A percentile compares a stretch with the other conserved stretches of the same genome.
These are phyloP conservation scores for Meteorus cinctellus DNA, from an alignment of 2,888 invertebrate species.

Conservation along the genomic window DNA sequence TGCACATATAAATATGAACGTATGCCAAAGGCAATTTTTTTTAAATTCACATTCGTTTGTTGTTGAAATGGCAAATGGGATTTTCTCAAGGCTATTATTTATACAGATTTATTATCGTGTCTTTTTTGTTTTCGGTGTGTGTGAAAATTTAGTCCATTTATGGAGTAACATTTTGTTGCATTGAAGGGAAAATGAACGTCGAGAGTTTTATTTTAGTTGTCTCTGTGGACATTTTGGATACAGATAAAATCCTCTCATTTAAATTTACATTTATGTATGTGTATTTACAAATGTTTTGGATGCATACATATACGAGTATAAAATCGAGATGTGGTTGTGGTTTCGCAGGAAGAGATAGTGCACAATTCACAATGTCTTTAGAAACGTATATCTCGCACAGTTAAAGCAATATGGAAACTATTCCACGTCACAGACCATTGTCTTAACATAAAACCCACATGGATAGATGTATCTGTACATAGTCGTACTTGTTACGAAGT, in stretches of 20 bases:
- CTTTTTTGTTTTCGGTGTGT: slow-evolving; percentile 1
- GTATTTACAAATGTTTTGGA: background rate
- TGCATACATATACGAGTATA: background rate
- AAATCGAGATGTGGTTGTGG: background rate
- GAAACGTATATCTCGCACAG: slow-evolving; percentile 47
- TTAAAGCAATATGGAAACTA: slow-evolving; percentile 55
- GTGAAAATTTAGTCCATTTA: slow-evolving; percentile 26
- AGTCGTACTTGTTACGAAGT: slow-evolving; percentile 1
- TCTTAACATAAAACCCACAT: slow-evolving; percentile 35
- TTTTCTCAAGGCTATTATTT: slow-evolving; percentile 20
- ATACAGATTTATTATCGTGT: background rate
- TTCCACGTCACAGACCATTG: slow-evolving; percentile 51
- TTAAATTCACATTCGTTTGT: background rate
- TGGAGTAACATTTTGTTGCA: background rate
- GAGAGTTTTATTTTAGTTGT: slow-evolving; percentile 13
- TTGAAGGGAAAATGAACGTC: slow-evolving; percentile 3
- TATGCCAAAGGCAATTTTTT: slow-evolving; percentile 26
- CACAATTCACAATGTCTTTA: slow-evolving; percentile 46
- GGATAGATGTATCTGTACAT: slow-evolving; percentile 1
- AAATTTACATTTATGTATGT: slow-evolving; percentile 8
- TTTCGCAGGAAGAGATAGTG: slow-evolving; percentile 16
- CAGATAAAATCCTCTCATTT: slow-evolving; percentile 1
- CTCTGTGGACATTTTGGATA: slow-evolving; percentile 24
- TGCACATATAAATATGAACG: background rate
- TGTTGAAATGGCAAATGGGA: background rate